Evolutionary conservation across 37 sponge, comb jelly and placozoan genomes (phyloP).

Genomic region (Lycopodina hypogea): DNA sequence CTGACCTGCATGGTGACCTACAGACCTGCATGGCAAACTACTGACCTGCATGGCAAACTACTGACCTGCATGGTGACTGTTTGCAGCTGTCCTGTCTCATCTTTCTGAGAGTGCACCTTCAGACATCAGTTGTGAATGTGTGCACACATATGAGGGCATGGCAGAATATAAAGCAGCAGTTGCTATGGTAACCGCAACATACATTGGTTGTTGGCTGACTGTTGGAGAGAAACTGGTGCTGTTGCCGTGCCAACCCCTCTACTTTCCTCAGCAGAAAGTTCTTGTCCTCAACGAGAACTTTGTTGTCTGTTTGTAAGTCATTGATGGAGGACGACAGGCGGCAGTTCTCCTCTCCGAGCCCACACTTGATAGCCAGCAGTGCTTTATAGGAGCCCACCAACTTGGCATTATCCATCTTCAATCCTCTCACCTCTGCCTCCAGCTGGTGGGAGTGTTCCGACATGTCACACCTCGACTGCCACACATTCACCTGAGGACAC

Average conservation of each 20-base stretch:
- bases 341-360: constrained; percentile 27
- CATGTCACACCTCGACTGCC: background rate
- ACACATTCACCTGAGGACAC: too few species aligned
- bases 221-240: background rate
- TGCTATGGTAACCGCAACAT: background rate
- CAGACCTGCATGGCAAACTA: too few species aligned
- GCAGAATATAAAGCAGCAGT: too few species aligned
- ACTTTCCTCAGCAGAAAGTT: background rate
- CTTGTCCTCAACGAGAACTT: background rate
- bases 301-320: background rate
- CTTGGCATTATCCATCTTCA: constrained; percentile 42
- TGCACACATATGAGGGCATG: too few species aligned
- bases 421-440: constrained; percentile 10
- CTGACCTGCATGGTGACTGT: too few species aligned
- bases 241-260: background rate
- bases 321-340: background rate
- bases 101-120: too few species aligned
- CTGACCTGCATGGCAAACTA: too few species aligned
- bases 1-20: too few species aligned
- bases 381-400: constrained; percentile 49
- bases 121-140: too few species aligned
- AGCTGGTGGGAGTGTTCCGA: background rate
- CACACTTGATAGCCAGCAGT: constrained; percentile 20
- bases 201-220: constrained; percentile 4
- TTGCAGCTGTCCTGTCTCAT: too few species aligned